Percentiles rank a stretch among this genome's conserved stretches.
Conservation (phyloP, 2,797 vertebrate species). For the Bradypodion ventrale region DNA sequence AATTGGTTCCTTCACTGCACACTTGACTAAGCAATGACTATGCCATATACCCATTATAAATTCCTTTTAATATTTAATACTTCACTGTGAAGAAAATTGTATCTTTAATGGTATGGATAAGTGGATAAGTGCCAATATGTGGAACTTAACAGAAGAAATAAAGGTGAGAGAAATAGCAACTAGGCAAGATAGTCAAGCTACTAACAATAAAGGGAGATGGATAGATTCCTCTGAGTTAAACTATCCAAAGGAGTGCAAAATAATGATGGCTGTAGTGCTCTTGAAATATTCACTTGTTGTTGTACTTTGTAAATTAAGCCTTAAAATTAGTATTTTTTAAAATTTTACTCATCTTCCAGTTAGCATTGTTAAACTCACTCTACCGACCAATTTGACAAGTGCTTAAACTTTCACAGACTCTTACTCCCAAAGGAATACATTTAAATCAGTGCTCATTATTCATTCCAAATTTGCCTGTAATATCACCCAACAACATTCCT, state of each 20-base stretch:
- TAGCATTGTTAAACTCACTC: not conserved
- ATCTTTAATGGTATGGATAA: not conserved
- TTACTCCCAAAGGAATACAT: conserved; percentile 14
- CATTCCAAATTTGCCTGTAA: not conserved
- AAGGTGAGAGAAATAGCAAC: no score
- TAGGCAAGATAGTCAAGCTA: not conserved
- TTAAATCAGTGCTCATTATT: not conserved
- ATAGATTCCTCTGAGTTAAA: not conserved
- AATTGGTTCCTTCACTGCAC: no score
- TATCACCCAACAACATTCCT: not conserved
- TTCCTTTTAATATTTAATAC: no score
- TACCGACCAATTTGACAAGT: fast-evolving
- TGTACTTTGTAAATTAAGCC: not conserved
- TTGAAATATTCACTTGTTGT: not conserved
- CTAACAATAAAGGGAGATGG: not conserved
- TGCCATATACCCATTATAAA: no score
- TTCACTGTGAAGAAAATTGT: not conserved
- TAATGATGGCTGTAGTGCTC: not conserved
- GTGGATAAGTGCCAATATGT: conserved; percentile 7
- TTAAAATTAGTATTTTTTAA: not conserved
- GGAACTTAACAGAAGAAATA: not conserved
- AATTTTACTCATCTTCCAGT: not conserved
- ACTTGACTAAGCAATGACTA: not conserved
- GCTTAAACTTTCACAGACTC: not conserved
- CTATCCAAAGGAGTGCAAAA: not conserved